Evolutionary conservation across 1,140 invertebrate genomes (phyloP).

Genomic region (Probaryconus sp.): DNA sequence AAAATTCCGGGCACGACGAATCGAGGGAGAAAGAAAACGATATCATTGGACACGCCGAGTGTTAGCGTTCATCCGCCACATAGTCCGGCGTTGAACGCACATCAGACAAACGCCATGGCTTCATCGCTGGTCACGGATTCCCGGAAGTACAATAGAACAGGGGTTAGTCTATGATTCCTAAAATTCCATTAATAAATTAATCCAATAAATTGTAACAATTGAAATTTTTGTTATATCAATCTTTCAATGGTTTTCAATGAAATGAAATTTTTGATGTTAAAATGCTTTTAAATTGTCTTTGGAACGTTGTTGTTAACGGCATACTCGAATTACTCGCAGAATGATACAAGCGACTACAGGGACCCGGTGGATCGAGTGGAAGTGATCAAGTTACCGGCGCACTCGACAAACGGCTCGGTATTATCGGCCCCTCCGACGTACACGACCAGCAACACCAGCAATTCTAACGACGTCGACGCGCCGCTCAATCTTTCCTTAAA

Average conservation of each 20-base stretch:
- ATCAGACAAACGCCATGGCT: slow-evolving; percentile 71
- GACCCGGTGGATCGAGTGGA: slow-evolving; percentile 83
- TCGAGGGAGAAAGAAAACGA: slow-evolving; percentile 90
- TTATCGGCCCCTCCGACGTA: slow-evolving; percentile 73
- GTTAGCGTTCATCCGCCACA: slow-evolving; percentile 81
- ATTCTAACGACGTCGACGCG: slow-evolving; percentile 82
- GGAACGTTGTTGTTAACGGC: too few species aligned
- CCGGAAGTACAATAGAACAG: slow-evolving; percentile 73
- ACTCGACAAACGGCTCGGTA: slow-evolving; percentile 77
- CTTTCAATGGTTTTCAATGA: not conserved
- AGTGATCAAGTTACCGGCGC: slow-evolving; percentile 86
- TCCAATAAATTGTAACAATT: too few species aligned
- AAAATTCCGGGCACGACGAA: slow-evolving; percentile 90
- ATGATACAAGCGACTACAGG: slow-evolving; percentile 71
- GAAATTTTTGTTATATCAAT: too few species aligned
- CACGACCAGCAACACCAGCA: slow-evolving; percentile 76
- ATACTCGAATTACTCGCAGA: slow-evolving; percentile 51
- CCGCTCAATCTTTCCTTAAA: slow-evolving; percentile 90
- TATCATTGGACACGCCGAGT: slow-evolving; percentile 88
- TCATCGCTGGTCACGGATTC: slow-evolving; percentile 72
- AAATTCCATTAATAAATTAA: too few species aligned
- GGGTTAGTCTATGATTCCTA: too few species aligned
- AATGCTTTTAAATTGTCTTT: too few species aligned
- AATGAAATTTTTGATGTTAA: not conserved
- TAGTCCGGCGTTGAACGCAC: slow-evolving; percentile 68